These are phyloP conservation scores for Anomalospiza imberbis DNA, from an alignment of 2,797 vertebrate species.

Conservation along the genomic window DNA sequence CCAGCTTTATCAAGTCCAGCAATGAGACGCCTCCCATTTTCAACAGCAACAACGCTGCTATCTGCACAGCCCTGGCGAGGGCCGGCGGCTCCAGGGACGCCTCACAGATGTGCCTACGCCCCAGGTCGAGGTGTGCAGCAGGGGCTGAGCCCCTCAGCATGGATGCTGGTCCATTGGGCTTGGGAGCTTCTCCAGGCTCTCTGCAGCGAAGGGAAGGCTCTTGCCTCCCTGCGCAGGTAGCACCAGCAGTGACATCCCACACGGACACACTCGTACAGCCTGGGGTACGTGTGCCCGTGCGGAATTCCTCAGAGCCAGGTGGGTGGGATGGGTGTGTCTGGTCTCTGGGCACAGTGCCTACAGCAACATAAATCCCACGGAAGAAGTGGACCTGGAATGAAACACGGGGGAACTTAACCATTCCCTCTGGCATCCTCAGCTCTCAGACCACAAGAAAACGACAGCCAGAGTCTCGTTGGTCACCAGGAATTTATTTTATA, in stretches of 20 bases:
- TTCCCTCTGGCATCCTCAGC: not conserved
- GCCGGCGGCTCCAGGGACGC: rapidly evolving
- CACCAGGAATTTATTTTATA: not conserved
- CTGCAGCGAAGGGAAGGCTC: rapidly evolving
- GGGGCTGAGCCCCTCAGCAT: rapidly evolving
- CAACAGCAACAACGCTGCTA: not conserved
- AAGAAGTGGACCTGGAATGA: rapidly evolving
- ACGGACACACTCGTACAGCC: rapidly evolving
- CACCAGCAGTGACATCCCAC: rapidly evolving
- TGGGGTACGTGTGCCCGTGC: rapidly evolving
- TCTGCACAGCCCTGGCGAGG: not conserved
- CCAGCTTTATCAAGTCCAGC: not conserved
- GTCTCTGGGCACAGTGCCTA: not conserved
- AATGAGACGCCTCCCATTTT: not conserved
- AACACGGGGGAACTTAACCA: not conserved
- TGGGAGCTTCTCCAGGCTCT: not conserved
- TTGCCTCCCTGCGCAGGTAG: rapidly evolving
- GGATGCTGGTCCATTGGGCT: rapidly evolving
- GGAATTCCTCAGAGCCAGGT: rapidly evolving
- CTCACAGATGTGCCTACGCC: rapidly evolving
- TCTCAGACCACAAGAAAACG: not conserved
- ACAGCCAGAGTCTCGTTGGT: rapidly evolving
- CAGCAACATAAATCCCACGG: rapidly evolving
- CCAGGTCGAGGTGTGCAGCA: rapidly evolving
- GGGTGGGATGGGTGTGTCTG: rapidly evolving